Base-by-base conservation (phyloP, 2,888 invertebrate genomes). In the Leptodirus hochenwartii region DNA sequence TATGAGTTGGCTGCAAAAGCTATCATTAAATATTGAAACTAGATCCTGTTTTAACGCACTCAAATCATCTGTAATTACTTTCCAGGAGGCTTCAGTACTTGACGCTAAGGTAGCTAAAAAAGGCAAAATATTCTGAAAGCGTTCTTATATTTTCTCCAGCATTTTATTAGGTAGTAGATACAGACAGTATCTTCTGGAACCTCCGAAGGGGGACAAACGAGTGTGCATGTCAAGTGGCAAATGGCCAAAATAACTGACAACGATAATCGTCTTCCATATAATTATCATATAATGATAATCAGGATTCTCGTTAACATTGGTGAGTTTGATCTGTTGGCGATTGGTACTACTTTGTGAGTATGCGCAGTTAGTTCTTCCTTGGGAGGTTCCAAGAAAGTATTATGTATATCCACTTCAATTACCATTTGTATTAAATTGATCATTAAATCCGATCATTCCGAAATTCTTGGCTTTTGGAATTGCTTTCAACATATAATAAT, bases 21-120 rank as follows among this genome's bases (percentile, higher is more conserved):
- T 69, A 46, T 82, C 82, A 44, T 74, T 80, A 50, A 84, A 77
- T 11, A 75, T 64, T 0, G 72, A 66, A 16, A 76, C 63, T 8
- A 84, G 60, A 17, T 70, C 72, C 47, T 77, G 73, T 43, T 76
- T 75, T 30, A 82, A 54, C 42, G 66, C 66, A 16, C 66, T 59
- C 30, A 79, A 59, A 35, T 73, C 73, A 39, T 69, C 66, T 4
- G 61, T 57, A 2, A 66, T 61, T 22, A 66, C 57, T 45, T 64
- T 60, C 66, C 68, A 66, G 38, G 59, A 58, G 6, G 59, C 59
- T 41, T 64, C 61, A 14, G 56, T 48, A 14, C 59, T 50, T 11
- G 56, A 51, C 9, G 56, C 47, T 26, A 58, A 45, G 27, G 55
- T 53, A 32, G 46, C 61, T 62, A 34, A 32, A 36, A 41, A 13